These are phyloP conservation scores for Brachionus rotundiformis DNA, from an alignment of 1,140 invertebrate genomes.

Conservation along the genomic window DNA sequence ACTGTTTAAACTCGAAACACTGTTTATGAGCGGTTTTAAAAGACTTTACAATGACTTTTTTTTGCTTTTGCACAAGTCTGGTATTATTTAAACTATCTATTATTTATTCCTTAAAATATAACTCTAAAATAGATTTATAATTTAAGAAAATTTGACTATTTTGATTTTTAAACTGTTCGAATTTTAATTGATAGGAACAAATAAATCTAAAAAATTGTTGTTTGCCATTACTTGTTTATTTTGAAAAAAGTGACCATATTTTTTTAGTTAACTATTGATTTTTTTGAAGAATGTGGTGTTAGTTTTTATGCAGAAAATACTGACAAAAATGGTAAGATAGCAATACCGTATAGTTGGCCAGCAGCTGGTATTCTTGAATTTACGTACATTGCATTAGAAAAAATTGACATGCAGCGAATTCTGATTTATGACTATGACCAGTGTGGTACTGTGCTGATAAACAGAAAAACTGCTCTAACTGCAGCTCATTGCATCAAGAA, in stretches of 20 bases:
- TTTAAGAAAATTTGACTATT: too few relatives aligned
- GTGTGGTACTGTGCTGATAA: slow-evolving; percentile 17
- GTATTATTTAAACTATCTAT: too few relatives aligned
- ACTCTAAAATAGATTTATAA: too few relatives aligned
- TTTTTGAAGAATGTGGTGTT: slow-evolving; percentile 28
- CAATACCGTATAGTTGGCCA: slow-evolving; percentile 41
- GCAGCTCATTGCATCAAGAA: slow-evolving; percentile 41
- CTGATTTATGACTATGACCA: background rate
- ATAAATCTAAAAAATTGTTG: too few relatives aligned
- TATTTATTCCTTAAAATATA: too few relatives aligned
- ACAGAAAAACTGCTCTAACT: slow-evolving; percentile 25
- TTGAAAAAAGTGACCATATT: background rate
- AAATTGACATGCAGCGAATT: background rate
- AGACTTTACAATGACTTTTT: too few relatives aligned
- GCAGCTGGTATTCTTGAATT: slow-evolving; percentile 24
- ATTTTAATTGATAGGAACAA: too few relatives aligned
- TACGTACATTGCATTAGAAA: background rate
- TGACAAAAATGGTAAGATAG: background rate
- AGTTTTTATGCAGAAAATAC: slow-evolving; percentile 17
- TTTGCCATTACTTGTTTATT: too few relatives aligned
- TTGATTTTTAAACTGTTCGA: too few relatives aligned
- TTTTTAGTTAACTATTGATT: background rate
- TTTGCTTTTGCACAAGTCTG: too few relatives aligned
- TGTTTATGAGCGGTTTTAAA: too few relatives aligned
- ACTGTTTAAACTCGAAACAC: too few relatives aligned